phyloP scores from a whole-genome alignment of 2,888 invertebrate species.

The Blomia tropicalis region DNA sequence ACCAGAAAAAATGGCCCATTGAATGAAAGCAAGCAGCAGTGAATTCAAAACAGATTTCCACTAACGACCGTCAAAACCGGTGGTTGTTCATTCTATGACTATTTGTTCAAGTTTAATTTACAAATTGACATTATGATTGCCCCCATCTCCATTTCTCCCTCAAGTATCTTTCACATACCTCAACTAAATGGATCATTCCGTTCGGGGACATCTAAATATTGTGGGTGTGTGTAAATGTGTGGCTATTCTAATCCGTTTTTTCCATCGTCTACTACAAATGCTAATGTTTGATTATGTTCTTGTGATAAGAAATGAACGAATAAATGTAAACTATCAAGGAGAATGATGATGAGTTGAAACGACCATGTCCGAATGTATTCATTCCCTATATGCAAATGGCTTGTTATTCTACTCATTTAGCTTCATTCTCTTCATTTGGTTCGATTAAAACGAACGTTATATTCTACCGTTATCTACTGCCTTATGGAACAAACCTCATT shows the following conservation, averaged over 20 bases:
- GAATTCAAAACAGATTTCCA: conserved; percentile 11
- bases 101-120: not conserved
- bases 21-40: no score
- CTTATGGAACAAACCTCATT: no score
- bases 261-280: not conserved
- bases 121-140: conserved; percentile 6
- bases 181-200: not conserved
- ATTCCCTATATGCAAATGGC: conserved; percentile 8
- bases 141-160: no score
- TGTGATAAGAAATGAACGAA: conserved; percentile 2
- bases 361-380: conserved; percentile 8
- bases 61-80: not conserved
- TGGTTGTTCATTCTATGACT: no score
- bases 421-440: no score
- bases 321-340: not conserved
- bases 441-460: conserved; percentile 3
- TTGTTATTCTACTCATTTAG: no score
- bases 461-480: not conserved
- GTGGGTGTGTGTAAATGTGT: no score
- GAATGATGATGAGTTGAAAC: not conserved
- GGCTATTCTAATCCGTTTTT: conserved; percentile 5
- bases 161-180: not conserved
- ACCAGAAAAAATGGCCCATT: not conserved
- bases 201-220: not conserved
- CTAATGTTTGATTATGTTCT: not conserved